Evolutionary conservation across 2,113 vertebrate species (phyloP).

Genomic region (Noctilio leporinus): DNA sequence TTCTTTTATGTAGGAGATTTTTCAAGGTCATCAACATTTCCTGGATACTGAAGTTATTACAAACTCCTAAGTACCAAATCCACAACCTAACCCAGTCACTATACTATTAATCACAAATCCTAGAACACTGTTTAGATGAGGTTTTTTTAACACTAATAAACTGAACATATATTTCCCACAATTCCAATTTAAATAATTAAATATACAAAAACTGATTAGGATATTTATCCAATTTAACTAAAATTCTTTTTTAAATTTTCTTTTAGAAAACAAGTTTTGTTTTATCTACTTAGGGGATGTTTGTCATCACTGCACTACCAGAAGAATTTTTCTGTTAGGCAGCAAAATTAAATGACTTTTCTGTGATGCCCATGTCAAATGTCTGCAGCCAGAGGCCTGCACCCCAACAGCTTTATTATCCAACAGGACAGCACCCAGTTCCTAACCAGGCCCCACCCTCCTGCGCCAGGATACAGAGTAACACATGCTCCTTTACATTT

Average conservation of each 20-base stretch:
- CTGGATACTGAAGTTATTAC: neutral
- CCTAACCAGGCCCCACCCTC: neutral
- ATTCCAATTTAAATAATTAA: neutral
- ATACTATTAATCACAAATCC: neutral
- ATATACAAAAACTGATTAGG: neutral
- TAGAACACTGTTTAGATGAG: neutral
- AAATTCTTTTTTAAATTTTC: neutral
- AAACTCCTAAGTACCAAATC: neutral
- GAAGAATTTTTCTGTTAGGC: neutral
- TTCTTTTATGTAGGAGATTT: neutral
- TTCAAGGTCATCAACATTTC: constrained; percentile 3
- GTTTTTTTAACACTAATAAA: neutral
- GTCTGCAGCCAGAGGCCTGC: neutral
- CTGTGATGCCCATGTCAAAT: neutral
- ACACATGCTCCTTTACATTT: neutral
- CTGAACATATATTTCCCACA: neutral
- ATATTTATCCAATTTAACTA: neutral
- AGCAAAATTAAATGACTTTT: neutral
- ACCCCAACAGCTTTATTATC: neutral
- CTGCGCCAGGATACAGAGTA: rapidly evolving
- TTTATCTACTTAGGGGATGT: neutral
- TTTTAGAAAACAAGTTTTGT: neutral
- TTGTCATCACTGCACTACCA: neutral
- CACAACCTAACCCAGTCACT: neutral
- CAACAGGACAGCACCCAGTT: neutral